These are phyloP conservation scores for Helicolenus hilgendorfi DNA, from an alignment of 2,797 vertebrate genomes.

Conservation along the genomic window DNA sequence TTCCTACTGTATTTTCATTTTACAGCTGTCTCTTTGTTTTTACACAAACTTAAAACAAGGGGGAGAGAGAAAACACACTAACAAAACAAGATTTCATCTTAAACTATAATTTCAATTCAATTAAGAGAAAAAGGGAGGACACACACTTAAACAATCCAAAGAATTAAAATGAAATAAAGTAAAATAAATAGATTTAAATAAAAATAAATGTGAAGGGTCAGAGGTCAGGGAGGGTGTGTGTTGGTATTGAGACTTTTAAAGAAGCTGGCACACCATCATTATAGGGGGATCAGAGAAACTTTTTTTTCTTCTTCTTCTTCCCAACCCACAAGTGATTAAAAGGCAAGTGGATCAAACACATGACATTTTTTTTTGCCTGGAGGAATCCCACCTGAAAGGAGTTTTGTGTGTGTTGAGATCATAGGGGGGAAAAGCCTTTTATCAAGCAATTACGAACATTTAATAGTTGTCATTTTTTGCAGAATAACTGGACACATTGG, in stretches of 20 bases:
- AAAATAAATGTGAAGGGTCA: no score
- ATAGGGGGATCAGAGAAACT: conserved; percentile 37
- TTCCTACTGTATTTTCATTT: no score
- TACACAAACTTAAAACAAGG: no score
- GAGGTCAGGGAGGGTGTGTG: no score
- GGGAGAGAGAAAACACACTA: no score
- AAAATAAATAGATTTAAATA: no score
- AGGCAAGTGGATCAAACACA: conserved; percentile 34
- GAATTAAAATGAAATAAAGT: no score
- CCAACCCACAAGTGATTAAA: conserved; percentile 16
- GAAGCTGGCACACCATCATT: background rate
- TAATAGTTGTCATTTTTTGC: background rate
- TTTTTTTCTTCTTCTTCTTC: background rate
- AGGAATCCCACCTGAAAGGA: conserved; percentile 29
- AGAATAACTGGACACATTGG: conserved; percentile 44
- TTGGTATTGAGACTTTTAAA: background rate
- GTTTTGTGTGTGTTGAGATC: conserved; percentile 6
- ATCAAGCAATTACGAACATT: background rate
- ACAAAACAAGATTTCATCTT: no score
- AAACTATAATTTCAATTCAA: no score
- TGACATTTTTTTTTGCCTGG: conserved; percentile 10
- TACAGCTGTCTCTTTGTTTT: no score
- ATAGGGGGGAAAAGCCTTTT: background rate
- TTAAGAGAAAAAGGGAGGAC: no score
- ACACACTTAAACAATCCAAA: no score